Conservation (phyloP, 2,888 invertebrate genomes). For the Drosophila hawaiiensis region DNA sequence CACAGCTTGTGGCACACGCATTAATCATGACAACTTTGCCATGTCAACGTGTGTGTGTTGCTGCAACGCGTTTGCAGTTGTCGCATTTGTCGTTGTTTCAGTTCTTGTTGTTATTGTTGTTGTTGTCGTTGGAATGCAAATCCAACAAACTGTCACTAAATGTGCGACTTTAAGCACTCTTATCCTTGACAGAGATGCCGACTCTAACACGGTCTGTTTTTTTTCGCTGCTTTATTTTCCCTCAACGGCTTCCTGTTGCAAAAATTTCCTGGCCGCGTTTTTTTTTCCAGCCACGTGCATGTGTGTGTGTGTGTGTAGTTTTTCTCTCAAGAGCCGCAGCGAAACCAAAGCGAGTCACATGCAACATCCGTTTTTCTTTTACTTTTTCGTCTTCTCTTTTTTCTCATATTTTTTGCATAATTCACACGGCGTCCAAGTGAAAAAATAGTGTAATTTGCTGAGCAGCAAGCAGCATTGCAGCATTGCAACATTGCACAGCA, state of each 20-base stretch:
- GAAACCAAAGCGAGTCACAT: slow-evolving; percentile 71
- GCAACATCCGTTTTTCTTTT: slow-evolving; percentile 72
- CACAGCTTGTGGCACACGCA: slow-evolving; percentile 63
- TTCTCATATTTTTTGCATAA: slow-evolving; percentile 66
- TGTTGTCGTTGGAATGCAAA: slow-evolving; percentile 62
- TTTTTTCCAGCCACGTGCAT: slow-evolving; percentile 13
- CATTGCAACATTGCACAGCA: slow-evolving; percentile 35
- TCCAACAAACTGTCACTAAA: slow-evolving; percentile 80
- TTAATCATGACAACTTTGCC: slow-evolving; percentile 78
- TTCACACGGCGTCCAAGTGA: slow-evolving; percentile 77
- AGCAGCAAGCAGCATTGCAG: slow-evolving; percentile 33
- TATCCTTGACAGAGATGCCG: slow-evolving; percentile 62
- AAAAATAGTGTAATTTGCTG: slow-evolving; percentile 75
- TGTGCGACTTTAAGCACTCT: slow-evolving; percentile 81
- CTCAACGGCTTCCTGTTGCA: slow-evolving; percentile 61
- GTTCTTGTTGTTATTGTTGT: slow-evolving; percentile 13
- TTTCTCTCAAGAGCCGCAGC: slow-evolving; percentile 55
- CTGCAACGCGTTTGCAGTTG: slow-evolving; percentile 28
- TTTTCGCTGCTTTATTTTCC: slow-evolving; percentile 6
- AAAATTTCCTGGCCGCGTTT: slow-evolving; percentile 61
- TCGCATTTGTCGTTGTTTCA: slow-evolving; percentile 21
- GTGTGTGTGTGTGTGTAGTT: slow-evolving; percentile 31
- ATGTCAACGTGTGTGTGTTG: slow-evolving; percentile 49
- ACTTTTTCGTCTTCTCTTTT: slow-evolving; percentile 19
- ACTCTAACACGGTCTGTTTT: slow-evolving; percentile 23